Evolutionary conservation across 1,140 invertebrate genomes (phyloP).

Genomic region (Phymastichus coffea): DNA sequence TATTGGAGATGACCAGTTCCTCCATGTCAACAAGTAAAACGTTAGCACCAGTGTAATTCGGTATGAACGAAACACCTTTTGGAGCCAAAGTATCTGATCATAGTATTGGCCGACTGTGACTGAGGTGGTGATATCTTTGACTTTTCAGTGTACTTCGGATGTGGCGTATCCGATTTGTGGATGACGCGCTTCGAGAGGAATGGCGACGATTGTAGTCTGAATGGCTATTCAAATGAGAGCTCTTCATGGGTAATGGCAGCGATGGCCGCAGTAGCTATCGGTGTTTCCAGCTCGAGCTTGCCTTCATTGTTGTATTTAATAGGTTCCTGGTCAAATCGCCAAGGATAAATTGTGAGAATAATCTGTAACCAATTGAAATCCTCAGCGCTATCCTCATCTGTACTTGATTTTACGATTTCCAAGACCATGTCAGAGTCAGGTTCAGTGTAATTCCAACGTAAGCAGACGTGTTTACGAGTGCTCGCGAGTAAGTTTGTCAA

Average conservation of each 20-base stretch:
- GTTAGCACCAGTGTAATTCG: too few relatives aligned
- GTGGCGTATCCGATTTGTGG: conserved; percentile 73
- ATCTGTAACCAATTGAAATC: conserved; percentile 55
- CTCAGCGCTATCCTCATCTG: conserved; percentile 54
- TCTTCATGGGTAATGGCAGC: conserved; percentile 52
- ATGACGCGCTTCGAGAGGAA: conserved; percentile 82
- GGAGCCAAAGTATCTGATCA: too few relatives aligned
- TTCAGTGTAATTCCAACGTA: too few relatives aligned
- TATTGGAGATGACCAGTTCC: conserved; percentile 82
- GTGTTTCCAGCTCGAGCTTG: conserved; percentile 44
- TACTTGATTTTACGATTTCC: conserved; percentile 57
- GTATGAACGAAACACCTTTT: too few relatives aligned
- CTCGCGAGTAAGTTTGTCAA: too few relatives aligned
- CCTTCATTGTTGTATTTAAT: conserved; percentile 55
- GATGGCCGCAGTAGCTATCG: too few relatives aligned
- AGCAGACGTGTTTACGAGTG: too few relatives aligned
- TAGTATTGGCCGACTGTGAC: background rate
- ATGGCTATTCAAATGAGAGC: conserved; percentile 52
- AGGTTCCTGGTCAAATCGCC: conserved; percentile 43
- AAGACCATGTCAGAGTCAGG: conserved; percentile 55
- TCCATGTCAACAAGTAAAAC: conserved; percentile 62
- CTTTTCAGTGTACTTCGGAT: conserved; percentile 57
- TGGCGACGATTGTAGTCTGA: conserved; percentile 63
- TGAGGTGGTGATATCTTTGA: background rate
- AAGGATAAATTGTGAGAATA: conserved; percentile 48